Percentiles rank a stretch among this genome's conserved stretches.
phyloP scores from a whole-genome alignment of 2,113 vertebrate genomes.

The Rhegmatorhina hoffmannsi region DNA sequence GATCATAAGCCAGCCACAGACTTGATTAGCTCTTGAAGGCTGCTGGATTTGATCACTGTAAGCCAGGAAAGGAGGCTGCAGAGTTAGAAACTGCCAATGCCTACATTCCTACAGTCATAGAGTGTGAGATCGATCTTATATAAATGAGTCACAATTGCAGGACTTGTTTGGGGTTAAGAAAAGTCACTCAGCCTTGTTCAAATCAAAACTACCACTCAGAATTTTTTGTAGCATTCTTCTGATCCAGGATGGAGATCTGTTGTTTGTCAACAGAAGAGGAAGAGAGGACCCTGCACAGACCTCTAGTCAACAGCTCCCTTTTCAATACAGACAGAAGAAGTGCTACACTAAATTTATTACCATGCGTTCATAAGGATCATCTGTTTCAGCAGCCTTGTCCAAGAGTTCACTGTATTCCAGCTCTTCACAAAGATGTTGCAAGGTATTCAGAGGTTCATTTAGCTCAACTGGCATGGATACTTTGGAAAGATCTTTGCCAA shows the following conservation, averaged over 20 bases:
- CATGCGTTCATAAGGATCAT: slow-evolving; percentile 95
- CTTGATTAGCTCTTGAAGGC: neutral
- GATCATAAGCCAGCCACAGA: neutral
- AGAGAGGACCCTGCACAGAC: neutral
- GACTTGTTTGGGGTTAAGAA: neutral
- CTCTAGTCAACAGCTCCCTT: neutral
- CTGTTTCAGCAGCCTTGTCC: slow-evolving; percentile 93
- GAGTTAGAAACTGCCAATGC: neutral
- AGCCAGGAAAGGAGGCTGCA: neutral
- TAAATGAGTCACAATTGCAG: neutral
- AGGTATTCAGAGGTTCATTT: slow-evolving; percentile 97
- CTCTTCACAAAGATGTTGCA: slow-evolving; percentile 98
- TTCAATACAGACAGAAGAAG: neutral
- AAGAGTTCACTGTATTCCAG: slow-evolving; percentile 97
- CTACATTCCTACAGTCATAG: neutral
- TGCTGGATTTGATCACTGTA: neutral
- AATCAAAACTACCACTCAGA: neutral
- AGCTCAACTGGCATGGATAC: slow-evolving; percentile 99
- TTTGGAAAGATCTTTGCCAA: slow-evolving; percentile 98
- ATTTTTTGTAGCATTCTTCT: neutral
- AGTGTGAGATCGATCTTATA: neutral
- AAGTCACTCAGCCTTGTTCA: neutral
- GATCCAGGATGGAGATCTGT: neutral
- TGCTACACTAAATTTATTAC: slow-evolving; percentile 70
- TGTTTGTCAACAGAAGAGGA: neutral